These are phyloP conservation scores for Drosophila gunungcola DNA, from an alignment of 1,140 invertebrate species.

Conservation along the genomic window DNA sequence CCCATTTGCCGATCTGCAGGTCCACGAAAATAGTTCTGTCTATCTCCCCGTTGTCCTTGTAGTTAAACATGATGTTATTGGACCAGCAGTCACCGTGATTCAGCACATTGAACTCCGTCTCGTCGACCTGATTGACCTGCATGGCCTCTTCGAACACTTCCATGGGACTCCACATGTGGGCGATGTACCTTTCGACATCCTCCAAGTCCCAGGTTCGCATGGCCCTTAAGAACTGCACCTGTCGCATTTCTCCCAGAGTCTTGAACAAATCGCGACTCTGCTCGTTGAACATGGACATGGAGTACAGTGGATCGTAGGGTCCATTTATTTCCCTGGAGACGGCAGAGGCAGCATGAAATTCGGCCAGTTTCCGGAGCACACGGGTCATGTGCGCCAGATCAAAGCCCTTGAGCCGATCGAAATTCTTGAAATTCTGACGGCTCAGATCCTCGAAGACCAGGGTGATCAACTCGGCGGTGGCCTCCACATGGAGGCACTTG, in stretches of 20 bases:
- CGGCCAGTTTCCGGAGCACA: conserved; percentile 86
- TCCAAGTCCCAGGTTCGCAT: conserved; percentile 58
- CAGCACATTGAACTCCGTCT: conserved; percentile 87
- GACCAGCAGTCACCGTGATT: conserved; percentile 87
- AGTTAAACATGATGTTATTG: conserved; percentile 85
- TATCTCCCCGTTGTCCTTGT: conserved; percentile 76
- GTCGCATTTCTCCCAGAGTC: conserved; percentile 28
- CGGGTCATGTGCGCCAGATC: conserved; percentile 86
- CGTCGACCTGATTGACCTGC: conserved; percentile 55
- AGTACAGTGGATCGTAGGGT: conserved; percentile 52
- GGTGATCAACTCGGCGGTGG: conserved; percentile 52
- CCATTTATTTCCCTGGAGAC: conserved; percentile 48
- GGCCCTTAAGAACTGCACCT: conserved; percentile 23
- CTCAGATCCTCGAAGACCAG: conserved; percentile 87
- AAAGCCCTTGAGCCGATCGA: conserved; percentile 86
- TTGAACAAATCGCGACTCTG: conserved; percentile 43
- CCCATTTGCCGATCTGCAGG: conserved; percentile 67
- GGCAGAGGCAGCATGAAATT: conserved; percentile 86
- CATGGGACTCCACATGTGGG: neutral
- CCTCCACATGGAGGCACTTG: conserved; percentile 55
- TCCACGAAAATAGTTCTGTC: conserved; percentile 63
- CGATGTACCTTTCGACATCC: conserved; percentile 55
- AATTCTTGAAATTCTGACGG: conserved; percentile 86
- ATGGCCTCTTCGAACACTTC: conserved; percentile 32
- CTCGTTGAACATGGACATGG: conserved; percentile 41